These are phyloP conservation scores for Lycia hirtaria DNA, from an alignment of 2,888 invertebrate genomes.

Conservation along the genomic window DNA sequence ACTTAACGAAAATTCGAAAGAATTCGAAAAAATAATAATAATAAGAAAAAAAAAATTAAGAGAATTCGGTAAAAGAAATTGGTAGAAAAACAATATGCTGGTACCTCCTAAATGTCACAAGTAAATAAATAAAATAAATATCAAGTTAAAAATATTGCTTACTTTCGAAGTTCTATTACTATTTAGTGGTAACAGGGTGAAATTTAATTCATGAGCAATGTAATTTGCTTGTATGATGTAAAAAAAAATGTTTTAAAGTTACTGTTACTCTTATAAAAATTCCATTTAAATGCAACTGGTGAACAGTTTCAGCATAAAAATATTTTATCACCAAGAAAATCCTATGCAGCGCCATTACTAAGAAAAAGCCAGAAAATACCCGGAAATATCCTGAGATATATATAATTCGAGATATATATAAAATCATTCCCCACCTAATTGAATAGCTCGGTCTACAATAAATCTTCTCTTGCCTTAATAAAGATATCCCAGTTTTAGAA, in stretches of 20 bases:
- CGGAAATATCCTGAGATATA: slow-evolving; percentile 33
- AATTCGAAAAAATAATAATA: too few relatives aligned
- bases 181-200: too few relatives aligned
- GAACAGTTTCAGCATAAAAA: neutral
- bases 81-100: too few relatives aligned
- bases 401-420: slow-evolving; percentile 41
- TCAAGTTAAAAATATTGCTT: too few relatives aligned
- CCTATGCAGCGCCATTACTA: slow-evolving; percentile 19
- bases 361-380: slow-evolving; percentile 36
- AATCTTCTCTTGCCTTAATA: slow-evolving; percentile 57
- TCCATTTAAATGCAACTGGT: slow-evolving; percentile 9
- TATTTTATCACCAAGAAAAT: slow-evolving; percentile 10
- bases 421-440: slow-evolving; percentile 56
- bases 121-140: too few relatives aligned
- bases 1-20: too few relatives aligned
- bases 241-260: too few relatives aligned
- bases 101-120: too few relatives aligned
- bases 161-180: too few relatives aligned
- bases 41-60: too few relatives aligned
- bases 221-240: neutral
- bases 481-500: slow-evolving; percentile 58
- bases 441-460: slow-evolving; percentile 53
- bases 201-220: too few relatives aligned
- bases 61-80: too few relatives aligned
- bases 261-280: neutral